Conservation (phyloP, 2,888 invertebrate genomes). For the Esperia sulphurella region DNA sequence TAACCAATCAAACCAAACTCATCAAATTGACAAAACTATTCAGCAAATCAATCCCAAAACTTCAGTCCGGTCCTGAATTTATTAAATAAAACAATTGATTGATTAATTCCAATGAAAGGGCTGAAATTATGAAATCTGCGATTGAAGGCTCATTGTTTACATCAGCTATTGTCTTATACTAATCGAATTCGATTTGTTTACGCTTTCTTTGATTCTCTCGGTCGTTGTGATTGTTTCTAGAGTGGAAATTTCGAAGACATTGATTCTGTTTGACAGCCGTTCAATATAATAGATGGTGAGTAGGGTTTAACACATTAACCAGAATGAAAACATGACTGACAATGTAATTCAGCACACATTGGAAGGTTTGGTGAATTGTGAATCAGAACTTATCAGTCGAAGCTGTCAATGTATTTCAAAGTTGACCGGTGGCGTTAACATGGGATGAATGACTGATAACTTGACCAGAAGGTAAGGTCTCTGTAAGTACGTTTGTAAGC, state of each 20-base stretch:
- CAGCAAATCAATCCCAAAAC: conserved; percentile 3
- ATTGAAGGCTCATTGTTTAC: conserved; percentile 24
- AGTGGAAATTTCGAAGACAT: conserved; percentile 1
- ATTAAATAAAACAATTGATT: conserved; percentile 18
- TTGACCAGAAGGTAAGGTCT: no score
- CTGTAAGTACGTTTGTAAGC: no score
- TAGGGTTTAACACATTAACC: background rate
- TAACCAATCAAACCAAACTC: background rate
- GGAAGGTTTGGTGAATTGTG: no score
- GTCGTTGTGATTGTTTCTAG: conserved; percentile 1
- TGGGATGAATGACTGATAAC: no score
- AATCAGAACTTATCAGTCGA: no score
- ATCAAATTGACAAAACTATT: background rate
- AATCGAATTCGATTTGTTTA: conserved; percentile 26
- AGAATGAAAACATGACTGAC: background rate
- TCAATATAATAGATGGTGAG: background rate
- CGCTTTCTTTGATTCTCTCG: conserved; percentile 9
- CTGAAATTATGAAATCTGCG: conserved; percentile 18
- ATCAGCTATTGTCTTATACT: conserved; percentile 21
- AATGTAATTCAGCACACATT: conserved; percentile 13
- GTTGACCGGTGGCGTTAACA: no score
- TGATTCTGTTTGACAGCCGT: background rate
- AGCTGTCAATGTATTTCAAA: no score
- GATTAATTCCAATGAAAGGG: conserved; percentile 33
- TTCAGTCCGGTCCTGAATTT: conserved; percentile 3